These are phyloP conservation scores for Teleogryllus oceanicus DNA, from an alignment of 2,888 invertebrate species.

Conservation along the genomic window DNA sequence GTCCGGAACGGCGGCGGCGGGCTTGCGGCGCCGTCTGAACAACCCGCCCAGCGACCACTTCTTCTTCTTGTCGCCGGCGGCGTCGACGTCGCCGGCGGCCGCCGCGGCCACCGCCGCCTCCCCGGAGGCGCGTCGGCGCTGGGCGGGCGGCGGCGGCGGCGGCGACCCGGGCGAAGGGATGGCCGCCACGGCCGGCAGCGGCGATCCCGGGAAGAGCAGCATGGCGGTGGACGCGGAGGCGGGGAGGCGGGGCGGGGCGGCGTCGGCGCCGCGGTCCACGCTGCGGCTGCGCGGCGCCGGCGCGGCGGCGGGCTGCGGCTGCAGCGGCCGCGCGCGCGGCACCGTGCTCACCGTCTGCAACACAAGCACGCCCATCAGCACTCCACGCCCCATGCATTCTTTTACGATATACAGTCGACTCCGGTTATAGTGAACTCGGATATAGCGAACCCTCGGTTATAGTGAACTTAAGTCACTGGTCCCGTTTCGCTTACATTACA, in stretches of 20 bases:
- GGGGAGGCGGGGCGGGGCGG: constrained; percentile 42
- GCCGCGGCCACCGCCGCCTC: background rate
- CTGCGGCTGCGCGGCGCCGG: constrained; percentile 18
- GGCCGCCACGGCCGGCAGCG: constrained; percentile 20
- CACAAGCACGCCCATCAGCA: background rate
- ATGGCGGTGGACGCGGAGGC: constrained; percentile 45
- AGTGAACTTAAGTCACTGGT: no score
- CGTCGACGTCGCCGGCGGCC: constrained; percentile 45
- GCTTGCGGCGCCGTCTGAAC: constrained; percentile 65
- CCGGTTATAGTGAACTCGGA: no score
- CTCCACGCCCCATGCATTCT: background rate
- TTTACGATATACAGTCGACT: background rate
- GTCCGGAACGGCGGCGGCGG: constrained; percentile 63
- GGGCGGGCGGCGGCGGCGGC: constrained; percentile 44
- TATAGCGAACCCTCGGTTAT: no score
- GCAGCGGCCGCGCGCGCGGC: constrained; percentile 50
- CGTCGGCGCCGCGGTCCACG: constrained; percentile 28
- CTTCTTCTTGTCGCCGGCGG: constrained; percentile 60
- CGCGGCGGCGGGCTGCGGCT: constrained; percentile 19
- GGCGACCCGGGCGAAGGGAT: constrained; percentile 42
- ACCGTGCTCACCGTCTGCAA: constrained; percentile 51
- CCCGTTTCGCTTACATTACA: no score
- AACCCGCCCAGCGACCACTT: constrained; percentile 81
- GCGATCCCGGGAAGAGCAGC: background rate
- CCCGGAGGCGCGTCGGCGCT: background rate